phyloP scores from a whole-genome alignment of 1,140 invertebrate genomes.

The Hormaphis cornu region DNA sequence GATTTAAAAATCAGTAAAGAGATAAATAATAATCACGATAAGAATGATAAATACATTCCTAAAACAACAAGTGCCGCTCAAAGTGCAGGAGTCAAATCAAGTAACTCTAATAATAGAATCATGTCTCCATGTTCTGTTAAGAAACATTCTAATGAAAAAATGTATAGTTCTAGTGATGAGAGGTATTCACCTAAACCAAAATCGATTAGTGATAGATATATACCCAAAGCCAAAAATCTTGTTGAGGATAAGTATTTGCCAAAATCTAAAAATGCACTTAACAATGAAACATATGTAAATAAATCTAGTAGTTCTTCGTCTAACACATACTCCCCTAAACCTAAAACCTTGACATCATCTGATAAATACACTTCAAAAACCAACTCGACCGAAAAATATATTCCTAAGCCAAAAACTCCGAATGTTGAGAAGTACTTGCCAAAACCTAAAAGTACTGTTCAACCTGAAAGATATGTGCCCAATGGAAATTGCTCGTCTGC shows the following conservation, averaged over 20 bases:
- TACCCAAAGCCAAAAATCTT: not conserved
- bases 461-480: slow-evolving; percentile 4
- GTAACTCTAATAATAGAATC: not conserved
- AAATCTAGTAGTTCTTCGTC: not conserved
- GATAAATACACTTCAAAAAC: not conserved
- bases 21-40: slow-evolving; percentile 20
- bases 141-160: not conserved
- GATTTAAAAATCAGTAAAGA: slow-evolving; percentile 31
- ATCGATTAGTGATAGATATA: not conserved
- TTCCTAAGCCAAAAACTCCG: not conserved
- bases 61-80: not conserved
- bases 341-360: not conserved
- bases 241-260: not conserved
- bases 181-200: slow-evolving; percentile 12
- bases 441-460: not conserved
- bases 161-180: not conserved
- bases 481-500: not conserved
- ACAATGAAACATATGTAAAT: not conserved
- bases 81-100: not conserved
- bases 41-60: slow-evolving; percentile 15
- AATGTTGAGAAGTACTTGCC: not conserved
- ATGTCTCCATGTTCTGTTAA: not conserved
- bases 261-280: not conserved
- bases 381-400: not conserved
- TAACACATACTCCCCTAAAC: not conserved